These are phyloP conservation scores for Andrena flavipes DNA, from an alignment of 2,888 invertebrate species.

Conservation along the genomic window DNA sequence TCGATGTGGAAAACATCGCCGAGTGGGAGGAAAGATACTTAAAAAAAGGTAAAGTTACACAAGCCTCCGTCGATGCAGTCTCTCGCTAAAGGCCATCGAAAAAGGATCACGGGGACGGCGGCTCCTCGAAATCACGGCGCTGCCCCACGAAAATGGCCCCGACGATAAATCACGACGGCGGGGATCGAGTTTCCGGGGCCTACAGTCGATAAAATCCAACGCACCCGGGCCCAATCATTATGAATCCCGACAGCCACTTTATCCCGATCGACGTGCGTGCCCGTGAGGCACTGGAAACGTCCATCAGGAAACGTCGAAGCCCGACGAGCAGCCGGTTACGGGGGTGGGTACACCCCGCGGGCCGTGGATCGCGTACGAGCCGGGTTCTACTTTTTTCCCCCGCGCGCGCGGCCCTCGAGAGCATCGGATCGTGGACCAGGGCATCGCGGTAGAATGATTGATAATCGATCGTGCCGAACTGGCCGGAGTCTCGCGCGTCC, in stretches of 20 bases:
- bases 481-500: slow-evolving; percentile 74
- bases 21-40: not conserved
- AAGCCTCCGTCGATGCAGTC: not conserved
- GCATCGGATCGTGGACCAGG: slow-evolving; percentile 28
- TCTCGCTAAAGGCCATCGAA: too few species aligned
- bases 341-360: slow-evolving; percentile 67
- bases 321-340: slow-evolving; percentile 54
- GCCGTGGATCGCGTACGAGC: slow-evolving; percentile 25
- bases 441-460: slow-evolving; percentile 77
- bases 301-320: slow-evolving; percentile 68
- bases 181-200: slow-evolving; percentile 52
- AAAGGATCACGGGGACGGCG: too few species aligned
- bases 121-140: too few species aligned
- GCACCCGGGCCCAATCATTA: slow-evolving; percentile 60
- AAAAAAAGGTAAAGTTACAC: not conserved
- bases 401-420: slow-evolving; percentile 19
- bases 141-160: slow-evolving; percentile 26
- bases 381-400: slow-evolving; percentile 60
- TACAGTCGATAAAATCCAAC: slow-evolving; percentile 62
- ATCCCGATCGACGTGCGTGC: slow-evolving; percentile 66
- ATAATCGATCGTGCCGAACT: slow-evolving; percentile 80
- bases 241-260: slow-evolving; percentile 70
- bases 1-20: slow-evolving; percentile 43
- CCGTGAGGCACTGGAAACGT: slow-evolving; percentile 71
- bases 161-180: slow-evolving; percentile 61